Conservation (phyloP, 2,888 invertebrate genomes). For the Augochlorella aurata region DNA sequence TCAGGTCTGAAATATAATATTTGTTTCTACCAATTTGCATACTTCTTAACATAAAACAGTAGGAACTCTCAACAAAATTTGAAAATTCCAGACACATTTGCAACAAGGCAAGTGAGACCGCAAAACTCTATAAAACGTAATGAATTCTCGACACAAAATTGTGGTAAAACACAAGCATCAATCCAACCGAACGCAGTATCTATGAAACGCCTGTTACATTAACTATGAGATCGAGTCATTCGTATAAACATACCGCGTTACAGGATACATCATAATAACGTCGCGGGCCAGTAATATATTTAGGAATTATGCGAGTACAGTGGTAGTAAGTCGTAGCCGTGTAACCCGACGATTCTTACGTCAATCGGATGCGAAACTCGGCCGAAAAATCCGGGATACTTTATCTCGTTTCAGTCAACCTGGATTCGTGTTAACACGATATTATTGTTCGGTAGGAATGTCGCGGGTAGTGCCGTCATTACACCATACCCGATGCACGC, state of each 20-base stretch:
- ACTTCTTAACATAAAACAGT: too few species aligned
- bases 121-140: too few species aligned
- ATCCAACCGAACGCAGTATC: too few species aligned
- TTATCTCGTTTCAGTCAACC: constrained; percentile 27
- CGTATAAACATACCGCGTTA: background rate
- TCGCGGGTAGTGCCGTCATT: constrained; percentile 46
- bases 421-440: constrained; percentile 43
- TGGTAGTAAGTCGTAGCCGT: background rate
- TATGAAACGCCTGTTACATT: too few species aligned
- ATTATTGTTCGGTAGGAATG: constrained; percentile 46
- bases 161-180: too few species aligned
- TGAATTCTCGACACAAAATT: too few species aligned
- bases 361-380: constrained; percentile 19
- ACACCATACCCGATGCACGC: constrained; percentile 53
- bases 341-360: constrained; percentile 9
- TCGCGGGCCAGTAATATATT: background rate
- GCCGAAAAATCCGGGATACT: constrained; percentile 9
- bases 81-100: too few species aligned
- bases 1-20: too few species aligned
- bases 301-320: background rate
- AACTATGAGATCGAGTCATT: background rate
- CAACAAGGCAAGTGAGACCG: too few species aligned
- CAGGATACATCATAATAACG: constrained; percentile 5
- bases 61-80: too few species aligned
- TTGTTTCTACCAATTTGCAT: too few species aligned